Evolutionary conservation across 2,113 vertebrate species (phyloP).

Genomic region (Ptyas mucosa): DNA sequence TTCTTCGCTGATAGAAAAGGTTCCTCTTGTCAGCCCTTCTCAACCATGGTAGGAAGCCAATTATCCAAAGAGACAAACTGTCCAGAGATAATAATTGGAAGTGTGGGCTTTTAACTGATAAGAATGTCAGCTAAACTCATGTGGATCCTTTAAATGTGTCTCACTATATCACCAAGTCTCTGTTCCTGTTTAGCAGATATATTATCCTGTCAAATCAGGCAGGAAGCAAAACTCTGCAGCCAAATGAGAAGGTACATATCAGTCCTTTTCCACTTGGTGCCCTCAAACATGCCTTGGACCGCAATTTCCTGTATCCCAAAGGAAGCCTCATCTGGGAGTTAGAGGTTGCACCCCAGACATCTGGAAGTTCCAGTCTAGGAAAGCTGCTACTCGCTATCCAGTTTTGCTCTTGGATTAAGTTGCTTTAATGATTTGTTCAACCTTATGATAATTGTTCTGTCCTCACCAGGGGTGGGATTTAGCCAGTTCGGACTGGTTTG

Average conservation of each 20-base stretch:
- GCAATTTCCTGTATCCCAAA: background rate
- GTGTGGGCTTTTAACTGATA: slow-evolving; percentile 59
- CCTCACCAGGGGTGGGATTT: too few species aligned
- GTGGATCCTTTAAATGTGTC: slow-evolving; percentile 45
- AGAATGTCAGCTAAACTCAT: slow-evolving; percentile 58
- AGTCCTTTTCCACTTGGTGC: background rate
- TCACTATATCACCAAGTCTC: slow-evolving; percentile 41
- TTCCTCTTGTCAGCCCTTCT: slow-evolving; percentile 38
- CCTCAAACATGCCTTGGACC: background rate
- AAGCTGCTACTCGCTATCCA: background rate
- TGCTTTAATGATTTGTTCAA: background rate
- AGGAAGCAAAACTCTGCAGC: background rate
- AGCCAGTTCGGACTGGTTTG: too few species aligned
- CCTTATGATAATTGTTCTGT: background rate
- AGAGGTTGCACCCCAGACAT: background rate
- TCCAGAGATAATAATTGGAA: slow-evolving; percentile 61
- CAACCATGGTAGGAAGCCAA: slow-evolving; percentile 61
- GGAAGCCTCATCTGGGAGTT: background rate
- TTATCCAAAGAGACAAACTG: slow-evolving; percentile 60
- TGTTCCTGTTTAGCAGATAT: slow-evolving; percentile 49
- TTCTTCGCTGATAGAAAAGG: slow-evolving; percentile 13
- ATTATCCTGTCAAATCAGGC: slow-evolving; percentile 57
- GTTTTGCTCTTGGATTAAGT: background rate
- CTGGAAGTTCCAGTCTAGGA: background rate
- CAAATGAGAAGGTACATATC: slow-evolving; percentile 1